Conservation (phyloP, 2,113 vertebrate genomes). For the Burhinus oedicnemus region DNA sequence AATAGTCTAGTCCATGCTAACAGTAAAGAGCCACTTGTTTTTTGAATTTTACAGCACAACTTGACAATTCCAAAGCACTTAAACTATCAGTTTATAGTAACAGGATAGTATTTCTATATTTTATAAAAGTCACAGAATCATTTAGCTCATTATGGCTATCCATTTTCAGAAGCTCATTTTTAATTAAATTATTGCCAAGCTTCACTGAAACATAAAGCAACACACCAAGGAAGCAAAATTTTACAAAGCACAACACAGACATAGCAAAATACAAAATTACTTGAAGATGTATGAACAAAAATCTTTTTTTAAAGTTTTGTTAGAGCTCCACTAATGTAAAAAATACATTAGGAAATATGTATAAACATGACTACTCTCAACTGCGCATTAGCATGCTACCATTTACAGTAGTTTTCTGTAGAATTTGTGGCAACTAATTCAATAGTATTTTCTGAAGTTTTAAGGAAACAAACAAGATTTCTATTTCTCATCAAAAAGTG, state of each 20-base stretch:
- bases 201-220: neutral
- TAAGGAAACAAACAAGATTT: neutral
- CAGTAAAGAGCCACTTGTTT: neutral
- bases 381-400: neutral
- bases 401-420: neutral
- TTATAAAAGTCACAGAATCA: neutral
- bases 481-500: neutral
- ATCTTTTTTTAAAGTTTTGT: neutral
- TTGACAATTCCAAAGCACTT: neutral
- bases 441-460: neutral
- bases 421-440: neutral
- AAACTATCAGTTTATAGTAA: neutral
- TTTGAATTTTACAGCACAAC: neutral
- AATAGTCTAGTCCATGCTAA: neutral
- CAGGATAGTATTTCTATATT: neutral
- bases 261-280: neutral
- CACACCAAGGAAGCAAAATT: neutral
- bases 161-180: neutral
- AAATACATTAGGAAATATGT: neutral
- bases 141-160: neutral
- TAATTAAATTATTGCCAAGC: neutral
- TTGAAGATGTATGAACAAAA: neutral
- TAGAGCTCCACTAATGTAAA: neutral
- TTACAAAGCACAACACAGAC: neutral
- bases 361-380: neutral